Conservation (phyloP, 2,113 vertebrate genomes). For the Carlito syrichta region DNA sequence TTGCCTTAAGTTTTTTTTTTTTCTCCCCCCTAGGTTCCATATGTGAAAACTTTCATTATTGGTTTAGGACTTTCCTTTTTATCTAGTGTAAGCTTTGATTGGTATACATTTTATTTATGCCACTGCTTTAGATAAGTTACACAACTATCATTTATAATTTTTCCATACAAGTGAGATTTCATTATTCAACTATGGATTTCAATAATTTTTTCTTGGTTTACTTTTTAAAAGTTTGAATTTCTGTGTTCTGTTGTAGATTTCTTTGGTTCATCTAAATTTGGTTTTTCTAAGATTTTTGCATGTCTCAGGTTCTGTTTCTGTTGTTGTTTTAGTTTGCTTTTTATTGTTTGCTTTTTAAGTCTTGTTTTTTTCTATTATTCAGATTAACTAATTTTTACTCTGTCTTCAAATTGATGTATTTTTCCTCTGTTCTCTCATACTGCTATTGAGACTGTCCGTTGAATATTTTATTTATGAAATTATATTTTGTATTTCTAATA, state of each 20-base stretch:
- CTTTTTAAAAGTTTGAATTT: background rate
- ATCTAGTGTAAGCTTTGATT: background rate
- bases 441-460: background rate
- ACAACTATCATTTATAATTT: background rate
- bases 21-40: background rate
- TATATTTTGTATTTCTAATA: background rate
- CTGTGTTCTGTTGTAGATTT: background rate
- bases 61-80: background rate
- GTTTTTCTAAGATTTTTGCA: background rate
- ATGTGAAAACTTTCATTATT: background rate
- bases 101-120: background rate
- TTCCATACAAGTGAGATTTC: background rate
- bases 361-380: background rate
- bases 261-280: background rate
- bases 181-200: background rate
- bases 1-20: background rate
- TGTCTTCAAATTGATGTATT: background rate
- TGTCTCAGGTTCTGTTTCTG: background rate
- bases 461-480: background rate
- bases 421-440: background rate
- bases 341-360: background rate
- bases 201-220: background rate
- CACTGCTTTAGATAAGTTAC: background rate
- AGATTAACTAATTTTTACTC: background rate
- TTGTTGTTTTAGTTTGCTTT: background rate